phyloP scores from a whole-genome alignment of 2,113 vertebrate species.

The Bos indicus region DNA sequence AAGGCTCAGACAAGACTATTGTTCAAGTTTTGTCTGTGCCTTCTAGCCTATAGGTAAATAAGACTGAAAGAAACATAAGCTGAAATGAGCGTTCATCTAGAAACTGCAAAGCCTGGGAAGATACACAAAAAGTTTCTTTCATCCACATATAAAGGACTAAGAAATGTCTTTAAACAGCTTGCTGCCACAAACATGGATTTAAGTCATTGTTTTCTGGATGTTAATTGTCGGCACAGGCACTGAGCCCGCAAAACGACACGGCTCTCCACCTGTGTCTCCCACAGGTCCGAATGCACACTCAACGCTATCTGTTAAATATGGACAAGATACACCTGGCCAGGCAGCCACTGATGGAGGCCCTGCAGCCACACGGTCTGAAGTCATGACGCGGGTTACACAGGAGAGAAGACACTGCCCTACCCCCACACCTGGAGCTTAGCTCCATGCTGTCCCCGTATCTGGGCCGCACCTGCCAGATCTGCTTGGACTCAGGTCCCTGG shows the following conservation, averaged over 20 bases:
- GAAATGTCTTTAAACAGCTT: slow-evolving; percentile 1
- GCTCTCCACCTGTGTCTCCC: background rate
- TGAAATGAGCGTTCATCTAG: slow-evolving; percentile 45
- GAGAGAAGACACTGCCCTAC: background rate
- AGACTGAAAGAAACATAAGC: slow-evolving; percentile 39
- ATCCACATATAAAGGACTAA: slow-evolving; percentile 25
- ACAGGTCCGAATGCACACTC: background rate
- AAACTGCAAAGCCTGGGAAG: slow-evolving; percentile 47
- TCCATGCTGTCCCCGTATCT: background rate
- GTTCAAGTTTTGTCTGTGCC: slow-evolving; percentile 45
- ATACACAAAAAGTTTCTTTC: slow-evolving; percentile 47
- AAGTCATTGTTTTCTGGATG: background rate
- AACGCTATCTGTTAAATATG: background rate
- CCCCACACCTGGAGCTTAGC: background rate
- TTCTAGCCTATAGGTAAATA: slow-evolving; percentile 64
- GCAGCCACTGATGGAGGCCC: background rate
- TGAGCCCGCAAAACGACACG: background rate
- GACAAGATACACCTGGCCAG: background rate
- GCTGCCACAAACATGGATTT: slow-evolving; percentile 37
- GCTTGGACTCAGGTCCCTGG: background rate
- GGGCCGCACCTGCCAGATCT: background rate
- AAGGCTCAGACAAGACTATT: slow-evolving; percentile 2
- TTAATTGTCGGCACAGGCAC: slow-evolving; percentile 1
- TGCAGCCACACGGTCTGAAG: background rate
- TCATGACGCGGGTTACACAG: background rate